phyloP scores from a whole-genome alignment of 2,888 invertebrate genomes.

The Caenorhabditis imperialis region DNA sequence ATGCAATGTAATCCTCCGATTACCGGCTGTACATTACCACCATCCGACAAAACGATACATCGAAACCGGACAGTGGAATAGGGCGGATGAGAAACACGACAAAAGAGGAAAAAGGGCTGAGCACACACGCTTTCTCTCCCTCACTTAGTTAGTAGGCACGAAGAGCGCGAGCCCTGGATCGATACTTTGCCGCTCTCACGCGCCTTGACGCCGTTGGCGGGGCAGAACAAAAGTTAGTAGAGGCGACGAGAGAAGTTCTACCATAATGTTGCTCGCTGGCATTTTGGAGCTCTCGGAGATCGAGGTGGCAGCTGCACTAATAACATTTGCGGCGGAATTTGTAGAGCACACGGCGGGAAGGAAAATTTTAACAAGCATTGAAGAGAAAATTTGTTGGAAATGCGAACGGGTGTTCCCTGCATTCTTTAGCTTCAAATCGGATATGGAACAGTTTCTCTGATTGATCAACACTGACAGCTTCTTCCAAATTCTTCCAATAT shows the following conservation, averaged over 20 bases:
- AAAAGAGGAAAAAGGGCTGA: conserved; percentile 16
- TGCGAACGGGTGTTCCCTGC: too few species aligned
- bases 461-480: conserved; percentile 7
- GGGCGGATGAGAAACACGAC: conserved; percentile 2
- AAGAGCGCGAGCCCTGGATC: conserved; percentile 9
- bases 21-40: conserved; percentile 1
- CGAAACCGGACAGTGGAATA: conserved; percentile 3
- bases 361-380: too few species aligned
- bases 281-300: too few species aligned
- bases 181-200: conserved; percentile 27
- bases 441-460: neutral
- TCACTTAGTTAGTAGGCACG: conserved; percentile 9
- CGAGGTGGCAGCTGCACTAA: conserved; percentile 8
- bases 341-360: neutral
- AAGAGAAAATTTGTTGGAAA: too few species aligned
- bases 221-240: too few species aligned
- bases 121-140: conserved; percentile 8
- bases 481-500: neutral
- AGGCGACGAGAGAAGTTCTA: conserved; percentile 15
- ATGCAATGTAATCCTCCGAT: conserved; percentile 4
- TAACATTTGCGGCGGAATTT: neutral
- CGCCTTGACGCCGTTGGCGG: too few species aligned
- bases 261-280: conserved; percentile 21
- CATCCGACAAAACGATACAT: conserved; percentile 2
- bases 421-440: too few species aligned